Base-by-base conservation (phyloP, 1,140 invertebrate species). In the Atopsyche davidsoni region DNA sequence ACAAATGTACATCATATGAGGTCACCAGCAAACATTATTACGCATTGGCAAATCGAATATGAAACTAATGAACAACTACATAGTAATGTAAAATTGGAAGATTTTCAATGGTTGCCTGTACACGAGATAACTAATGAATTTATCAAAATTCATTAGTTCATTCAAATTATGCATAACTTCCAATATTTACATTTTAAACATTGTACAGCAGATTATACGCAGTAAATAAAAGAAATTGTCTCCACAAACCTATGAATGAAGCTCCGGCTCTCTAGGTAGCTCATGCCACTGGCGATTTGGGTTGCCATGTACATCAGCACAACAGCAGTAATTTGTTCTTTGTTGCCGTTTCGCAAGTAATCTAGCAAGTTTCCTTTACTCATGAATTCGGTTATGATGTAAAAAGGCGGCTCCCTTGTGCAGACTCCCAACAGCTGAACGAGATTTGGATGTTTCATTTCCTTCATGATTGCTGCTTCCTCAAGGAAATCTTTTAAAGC, bases 301-400 rank as follows among this genome's bases (percentile, higher is more conserved):
- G 95, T 98, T 1, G 96, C 96, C 83, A 99, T 98, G 67, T 98
- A 94, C 81, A 99, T 93, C 14, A 99, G 79, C 18, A 96, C 91
- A 1, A 96, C 90, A 2, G 93, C 92, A 58, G 94, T 89, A 22
- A 97, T 85, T 58, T 91, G 86, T 56, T 92, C 86, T 55, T 88
- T 86, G 63, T 86, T 92, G 41, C 87, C 87, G 58, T 87, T 89
- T 18, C 96, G 80, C 46, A 99, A 69, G 70, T 96, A 99, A 70
- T 99, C 96, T 14, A 99, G 73, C 31, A 99, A 75, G 72, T 99
- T 99, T 36, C 96, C 96, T 62, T 95, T 89, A 43, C 88, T 88
- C 96, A 99, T 99, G 67, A 98, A 99, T 73, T 98, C 96, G 6
- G 96, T 99, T 55, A 99, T 96, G 60, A 99, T 99, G 69, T 98